phyloP scores from a whole-genome alignment of 2,113 vertebrate species.

The Sciurus niger region DNA sequence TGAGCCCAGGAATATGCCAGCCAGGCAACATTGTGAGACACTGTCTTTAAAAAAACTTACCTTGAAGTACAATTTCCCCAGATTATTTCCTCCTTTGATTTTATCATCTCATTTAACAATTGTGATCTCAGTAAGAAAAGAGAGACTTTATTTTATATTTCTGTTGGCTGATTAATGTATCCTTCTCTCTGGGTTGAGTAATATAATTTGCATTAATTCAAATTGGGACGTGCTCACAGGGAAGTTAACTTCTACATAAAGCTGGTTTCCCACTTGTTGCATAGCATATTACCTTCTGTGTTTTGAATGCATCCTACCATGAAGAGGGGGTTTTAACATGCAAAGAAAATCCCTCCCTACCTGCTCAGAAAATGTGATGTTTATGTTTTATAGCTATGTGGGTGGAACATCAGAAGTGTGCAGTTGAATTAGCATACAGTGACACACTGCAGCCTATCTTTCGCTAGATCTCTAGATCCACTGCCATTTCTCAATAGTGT shows the following conservation, averaged over 20 bases:
- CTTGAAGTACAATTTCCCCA: conserved; percentile 59
- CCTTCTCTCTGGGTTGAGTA: conserved; percentile 63
- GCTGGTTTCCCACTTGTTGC: conserved; percentile 49
- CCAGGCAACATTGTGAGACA: not conserved
- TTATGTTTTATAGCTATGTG: not conserved
- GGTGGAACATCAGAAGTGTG: not conserved
- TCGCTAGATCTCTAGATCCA: not conserved
- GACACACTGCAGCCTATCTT: not conserved
- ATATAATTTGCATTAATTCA: conserved; percentile 60
- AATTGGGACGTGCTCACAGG: conserved; percentile 25
- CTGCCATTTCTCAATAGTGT: not conserved
- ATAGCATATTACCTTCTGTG: not conserved
- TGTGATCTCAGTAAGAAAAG: conserved; percentile 14
- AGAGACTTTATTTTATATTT: conserved; percentile 46
- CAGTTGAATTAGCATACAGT: not conserved
- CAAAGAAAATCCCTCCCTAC: not conserved
- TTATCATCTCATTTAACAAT: conserved; percentile 33
- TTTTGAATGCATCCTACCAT: not conserved
- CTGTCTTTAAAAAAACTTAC: not conserved
- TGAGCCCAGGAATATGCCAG: not conserved
- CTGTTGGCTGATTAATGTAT: conserved; percentile 50
- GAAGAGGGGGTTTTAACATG: conserved; percentile 16
- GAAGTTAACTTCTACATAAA: conserved; percentile 39
- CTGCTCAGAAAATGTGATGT: not conserved
- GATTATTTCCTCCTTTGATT: conserved; percentile 61